Evolutionary conservation across 1,140 invertebrate genomes (phyloP).

Genomic region (Elymnias hypermnestra): DNA sequence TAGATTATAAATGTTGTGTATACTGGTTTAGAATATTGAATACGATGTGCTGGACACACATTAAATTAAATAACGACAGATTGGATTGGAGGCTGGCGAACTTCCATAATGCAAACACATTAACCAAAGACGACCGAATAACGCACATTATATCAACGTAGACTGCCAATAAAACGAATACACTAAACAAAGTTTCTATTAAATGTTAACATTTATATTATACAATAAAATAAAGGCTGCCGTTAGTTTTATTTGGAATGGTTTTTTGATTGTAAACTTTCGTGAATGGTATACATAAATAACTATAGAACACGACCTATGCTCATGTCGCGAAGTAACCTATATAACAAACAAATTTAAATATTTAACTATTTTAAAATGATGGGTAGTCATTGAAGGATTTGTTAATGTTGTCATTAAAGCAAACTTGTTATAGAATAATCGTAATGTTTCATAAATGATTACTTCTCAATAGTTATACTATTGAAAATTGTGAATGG

Average conservation of each 20-base stretch:
- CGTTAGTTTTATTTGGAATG: constrained; percentile 38
- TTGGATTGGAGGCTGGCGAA: constrained; percentile 18
- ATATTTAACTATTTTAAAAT: no score
- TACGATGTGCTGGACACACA: constrained; percentile 19
- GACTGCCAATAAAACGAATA: constrained; percentile 36
- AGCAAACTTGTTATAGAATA: no score
- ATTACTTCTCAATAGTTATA: no score
- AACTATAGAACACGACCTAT: no score
- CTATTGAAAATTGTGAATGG: no score
- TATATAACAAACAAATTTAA: no score
- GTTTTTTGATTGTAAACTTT: no score
- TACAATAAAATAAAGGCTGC: constrained; percentile 51
- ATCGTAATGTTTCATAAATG: no score
- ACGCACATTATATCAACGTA: constrained; percentile 34
- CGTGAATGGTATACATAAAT: no score
- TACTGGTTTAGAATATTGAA: constrained; percentile 9
- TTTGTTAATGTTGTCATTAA: no score
- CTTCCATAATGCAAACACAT: constrained; percentile 17
- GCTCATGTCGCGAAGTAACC: no score
- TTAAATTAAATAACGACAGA: constrained; percentile 2
- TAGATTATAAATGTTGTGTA: constrained; percentile 10
- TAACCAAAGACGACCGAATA: constrained; percentile 53
- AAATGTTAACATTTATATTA: constrained; percentile 45
- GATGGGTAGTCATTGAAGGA: no score
- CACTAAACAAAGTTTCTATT: constrained; percentile 42